Percentiles rank a stretch among this genome's conserved stretches.
phyloP scores from a whole-genome alignment of 2,797 vertebrate genomes.

The Sparidentex hasta region DNA sequence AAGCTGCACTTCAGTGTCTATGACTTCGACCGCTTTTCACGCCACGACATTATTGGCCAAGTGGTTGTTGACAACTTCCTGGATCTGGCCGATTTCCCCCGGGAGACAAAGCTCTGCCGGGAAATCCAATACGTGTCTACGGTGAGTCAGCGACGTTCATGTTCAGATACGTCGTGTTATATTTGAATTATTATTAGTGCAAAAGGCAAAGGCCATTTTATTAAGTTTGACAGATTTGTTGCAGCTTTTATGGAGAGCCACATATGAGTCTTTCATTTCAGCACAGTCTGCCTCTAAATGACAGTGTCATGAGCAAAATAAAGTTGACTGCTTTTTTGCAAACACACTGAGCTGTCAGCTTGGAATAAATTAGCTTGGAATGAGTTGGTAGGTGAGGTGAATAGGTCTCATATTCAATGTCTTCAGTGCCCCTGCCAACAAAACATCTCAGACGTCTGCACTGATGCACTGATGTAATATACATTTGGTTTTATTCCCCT shows the following conservation, averaged over 20 bases:
- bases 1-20: slow-evolving; percentile 99
- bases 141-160: slow-evolving; percentile 87
- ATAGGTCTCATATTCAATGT: slow-evolving; percentile 29
- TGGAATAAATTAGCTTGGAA: slow-evolving; percentile 18
- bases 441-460: neutral
- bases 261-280: slow-evolving; percentile 11
- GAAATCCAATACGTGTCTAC: slow-evolving; percentile 97
- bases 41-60: slow-evolving; percentile 98
- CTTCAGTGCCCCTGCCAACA: slow-evolving; percentile 2
- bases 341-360: slow-evolving; percentile 27
- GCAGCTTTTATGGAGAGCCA: slow-evolving; percentile 1
- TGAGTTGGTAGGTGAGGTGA: slow-evolving; percentile 12
- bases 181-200: slow-evolving; percentile 10
- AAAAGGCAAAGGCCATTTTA: slow-evolving; percentile 15
- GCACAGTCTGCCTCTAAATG: slow-evolving; percentile 8
- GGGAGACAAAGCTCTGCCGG: slow-evolving; percentile 95
- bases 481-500: neutral
- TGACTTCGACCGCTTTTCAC: slow-evolving; percentile 98
- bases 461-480: neutral
- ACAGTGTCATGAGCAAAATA: slow-evolving; percentile 16
- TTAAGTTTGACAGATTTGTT: slow-evolving; percentile 14
- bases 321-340: slow-evolving; percentile 7
- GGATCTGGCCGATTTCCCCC: slow-evolving; percentile 97
- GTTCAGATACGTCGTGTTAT: slow-evolving; percentile 15
- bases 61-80: slow-evolving; percentile 99